phyloP scores from a whole-genome alignment of 2,797 vertebrate genomes.

The Lerista edwardsae region DNA sequence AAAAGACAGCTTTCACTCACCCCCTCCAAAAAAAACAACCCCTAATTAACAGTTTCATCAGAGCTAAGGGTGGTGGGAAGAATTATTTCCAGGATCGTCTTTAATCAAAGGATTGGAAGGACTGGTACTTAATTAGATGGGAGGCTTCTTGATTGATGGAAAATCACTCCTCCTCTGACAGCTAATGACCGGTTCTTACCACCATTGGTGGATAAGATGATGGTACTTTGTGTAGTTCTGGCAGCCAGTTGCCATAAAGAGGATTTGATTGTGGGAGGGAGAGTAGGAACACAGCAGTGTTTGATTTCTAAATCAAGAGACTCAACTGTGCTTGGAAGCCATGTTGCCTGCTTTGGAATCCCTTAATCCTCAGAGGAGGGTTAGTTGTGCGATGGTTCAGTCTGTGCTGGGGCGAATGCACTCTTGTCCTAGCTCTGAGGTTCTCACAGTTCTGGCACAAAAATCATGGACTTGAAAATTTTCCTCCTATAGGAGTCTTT shows the following conservation, averaged over 20 bases:
- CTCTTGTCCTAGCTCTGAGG: too few relatives aligned
- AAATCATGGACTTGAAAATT: too few relatives aligned
- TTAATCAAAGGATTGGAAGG: constrained; percentile 62
- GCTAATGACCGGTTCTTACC: neutral
- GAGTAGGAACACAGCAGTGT: neutral
- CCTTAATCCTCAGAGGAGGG: neutral
- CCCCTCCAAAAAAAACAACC: neutral
- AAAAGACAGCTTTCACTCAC: neutral
- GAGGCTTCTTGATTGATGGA: constrained; percentile 35
- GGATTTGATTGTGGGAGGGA: neutral
- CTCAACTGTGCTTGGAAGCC: neutral
- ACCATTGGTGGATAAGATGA: neutral
- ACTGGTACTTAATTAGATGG: constrained; percentile 51
- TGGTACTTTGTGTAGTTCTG: neutral
- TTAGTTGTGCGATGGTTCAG: neutral
- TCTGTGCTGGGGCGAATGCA: too few relatives aligned
- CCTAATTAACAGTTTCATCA: constrained; percentile 38
- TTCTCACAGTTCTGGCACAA: too few relatives aligned
- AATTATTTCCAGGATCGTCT: constrained; percentile 23
- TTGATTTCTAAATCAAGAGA: neutral
- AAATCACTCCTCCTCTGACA: constrained; percentile 21
- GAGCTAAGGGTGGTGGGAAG: constrained; percentile 17
- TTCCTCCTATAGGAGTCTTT: too few relatives aligned
- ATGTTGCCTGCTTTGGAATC: neutral
- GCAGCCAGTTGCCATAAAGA: neutral